Evolutionary conservation across 2,113 vertebrate species (phyloP).

Genomic region (Lipophrys pholis): DNA sequence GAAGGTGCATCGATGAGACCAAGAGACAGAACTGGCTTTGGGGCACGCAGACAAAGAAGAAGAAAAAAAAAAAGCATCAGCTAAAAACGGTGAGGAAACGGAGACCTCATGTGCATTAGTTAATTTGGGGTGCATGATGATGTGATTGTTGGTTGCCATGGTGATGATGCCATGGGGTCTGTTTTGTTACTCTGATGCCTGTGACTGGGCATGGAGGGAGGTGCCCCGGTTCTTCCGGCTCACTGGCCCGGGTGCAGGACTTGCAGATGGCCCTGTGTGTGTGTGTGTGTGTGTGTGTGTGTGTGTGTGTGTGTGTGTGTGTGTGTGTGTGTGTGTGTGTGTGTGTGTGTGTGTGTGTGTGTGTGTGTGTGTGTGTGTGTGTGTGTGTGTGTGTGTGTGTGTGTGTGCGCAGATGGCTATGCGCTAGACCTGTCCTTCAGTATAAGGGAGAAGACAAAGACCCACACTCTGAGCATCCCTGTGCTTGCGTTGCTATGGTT

Average conservation of each 20-base stretch:
- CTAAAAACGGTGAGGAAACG: conserved; percentile 11
- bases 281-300: conserved; percentile 20
- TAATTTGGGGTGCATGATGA: conserved; percentile 52
- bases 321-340: too few species aligned
- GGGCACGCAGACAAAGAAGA: conserved; percentile 31
- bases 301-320: conserved; percentile 37
- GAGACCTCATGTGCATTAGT: conserved; percentile 35
- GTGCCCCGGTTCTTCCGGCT: conserved; percentile 53
- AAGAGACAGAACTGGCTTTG: neutral
- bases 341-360: conserved; percentile 19
- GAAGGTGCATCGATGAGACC: neutral
- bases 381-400: conserved; percentile 29
- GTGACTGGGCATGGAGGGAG: conserved; percentile 63
- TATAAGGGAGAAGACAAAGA: conserved; percentile 67
- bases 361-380: conserved; percentile 25
- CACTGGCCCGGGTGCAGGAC: conserved; percentile 63
- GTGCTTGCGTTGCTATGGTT: conserved; percentile 73
- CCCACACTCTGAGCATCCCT: conserved; percentile 64
- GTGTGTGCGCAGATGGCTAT: conserved; percentile 56
- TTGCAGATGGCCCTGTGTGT: conserved; percentile 71
- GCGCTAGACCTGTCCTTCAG: conserved; percentile 55
- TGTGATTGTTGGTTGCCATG: conserved; percentile 65
- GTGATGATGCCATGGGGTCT: conserved; percentile 66
- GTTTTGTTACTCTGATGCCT: conserved; percentile 71
- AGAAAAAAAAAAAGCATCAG: conserved; percentile 1